Evolutionary conservation across 1,140 invertebrate species (phyloP).

Genomic region (Temnothorax nylanderi): DNA sequence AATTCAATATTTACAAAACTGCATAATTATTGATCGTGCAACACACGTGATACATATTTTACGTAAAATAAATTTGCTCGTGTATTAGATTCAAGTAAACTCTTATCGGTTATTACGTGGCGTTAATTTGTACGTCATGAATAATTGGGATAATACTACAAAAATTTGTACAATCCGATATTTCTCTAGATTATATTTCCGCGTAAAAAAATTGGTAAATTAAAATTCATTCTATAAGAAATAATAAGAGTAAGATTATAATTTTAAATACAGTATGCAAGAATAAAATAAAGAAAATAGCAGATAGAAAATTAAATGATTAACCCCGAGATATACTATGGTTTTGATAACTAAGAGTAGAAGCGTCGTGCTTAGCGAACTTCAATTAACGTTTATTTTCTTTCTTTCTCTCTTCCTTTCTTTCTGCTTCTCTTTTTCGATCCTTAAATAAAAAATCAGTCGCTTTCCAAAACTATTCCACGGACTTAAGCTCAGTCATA

Average conservation of each 20-base stretch:
- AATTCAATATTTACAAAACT: not conserved
- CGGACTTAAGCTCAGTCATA: not conserved
- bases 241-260: not conserved
- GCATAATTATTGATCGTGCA: not conserved
- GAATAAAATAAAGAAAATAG: not conserved
- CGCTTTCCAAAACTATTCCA: conserved; percentile 16
- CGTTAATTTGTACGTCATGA: not conserved
- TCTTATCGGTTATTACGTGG: not conserved
- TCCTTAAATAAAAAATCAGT: not conserved
- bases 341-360: not conserved
- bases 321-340: not conserved
- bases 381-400: conserved; percentile 1
- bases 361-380: not conserved
- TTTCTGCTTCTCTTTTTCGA: no score
- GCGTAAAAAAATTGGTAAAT: conserved; percentile 10
- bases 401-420: not conserved
- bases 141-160: not conserved
- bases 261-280: not conserved
- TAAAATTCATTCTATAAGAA: not conserved
- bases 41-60: not conserved
- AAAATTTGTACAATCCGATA: conserved; percentile 14
- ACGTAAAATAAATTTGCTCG: not conserved
- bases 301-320: not conserved
- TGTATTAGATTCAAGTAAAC: not conserved
- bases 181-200: not conserved